These are phyloP conservation scores for Melanaphis sacchari DNA, from an alignment of 1,140 invertebrate species.

Conservation along the genomic window DNA sequence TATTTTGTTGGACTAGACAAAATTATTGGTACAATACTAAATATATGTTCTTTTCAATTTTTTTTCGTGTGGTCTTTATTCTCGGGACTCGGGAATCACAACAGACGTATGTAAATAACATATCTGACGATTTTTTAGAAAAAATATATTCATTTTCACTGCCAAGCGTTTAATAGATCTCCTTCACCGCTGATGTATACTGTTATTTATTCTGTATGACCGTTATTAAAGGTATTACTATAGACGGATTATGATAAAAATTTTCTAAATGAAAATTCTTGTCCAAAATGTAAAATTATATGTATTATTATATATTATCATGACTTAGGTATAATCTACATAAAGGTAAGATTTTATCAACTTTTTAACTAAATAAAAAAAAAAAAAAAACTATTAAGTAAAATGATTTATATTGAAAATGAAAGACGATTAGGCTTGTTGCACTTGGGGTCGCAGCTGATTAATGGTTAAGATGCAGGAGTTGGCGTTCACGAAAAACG, in stretches of 20 bases:
- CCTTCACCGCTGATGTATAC: not conserved
- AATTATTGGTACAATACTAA: no score
- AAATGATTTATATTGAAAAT: no score
- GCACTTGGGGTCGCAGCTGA: no score
- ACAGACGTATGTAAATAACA: not conserved
- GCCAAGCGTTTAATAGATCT: not conserved
- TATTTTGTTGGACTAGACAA: not conserved
- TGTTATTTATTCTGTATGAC: no score
- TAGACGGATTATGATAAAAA: not conserved
- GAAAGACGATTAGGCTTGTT: no score
- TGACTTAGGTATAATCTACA: no score
- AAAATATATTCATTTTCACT: not conserved
- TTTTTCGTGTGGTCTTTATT: not conserved
- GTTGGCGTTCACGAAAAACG: not conserved
- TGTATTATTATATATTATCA: no score
- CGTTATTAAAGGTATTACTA: no score
- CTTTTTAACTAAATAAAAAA: no score
- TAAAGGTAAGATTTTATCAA: no score
- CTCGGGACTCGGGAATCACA: not conserved
- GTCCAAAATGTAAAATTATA: no score
- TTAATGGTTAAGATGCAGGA: not conserved
- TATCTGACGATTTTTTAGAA: not conserved
- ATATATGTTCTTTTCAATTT: not conserved
- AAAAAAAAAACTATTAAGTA: no score
- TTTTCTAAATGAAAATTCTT: not conserved